Evolutionary conservation across 2,888 invertebrate genomes (phyloP).

Genomic region (Electrophaes corylata): DNA sequence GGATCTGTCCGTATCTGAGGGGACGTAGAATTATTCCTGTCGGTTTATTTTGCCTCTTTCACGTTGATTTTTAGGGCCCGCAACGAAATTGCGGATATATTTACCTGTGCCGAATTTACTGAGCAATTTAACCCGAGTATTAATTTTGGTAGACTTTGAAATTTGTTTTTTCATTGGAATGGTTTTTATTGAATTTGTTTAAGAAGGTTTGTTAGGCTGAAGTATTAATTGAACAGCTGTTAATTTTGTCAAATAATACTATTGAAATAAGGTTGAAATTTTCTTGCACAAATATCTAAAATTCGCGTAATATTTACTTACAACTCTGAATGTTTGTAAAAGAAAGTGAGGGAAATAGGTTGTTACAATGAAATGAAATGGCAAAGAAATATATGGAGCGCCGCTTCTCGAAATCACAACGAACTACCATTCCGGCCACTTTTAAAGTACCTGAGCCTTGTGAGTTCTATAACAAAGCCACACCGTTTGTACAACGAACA

Average conservation of each 20-base stretch:
- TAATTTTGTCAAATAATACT: slow-evolving; percentile 40
- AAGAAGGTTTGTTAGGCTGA: too few relatives aligned
- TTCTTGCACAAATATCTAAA: background rate
- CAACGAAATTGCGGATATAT: slow-evolving; percentile 33
- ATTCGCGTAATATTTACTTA: background rate
- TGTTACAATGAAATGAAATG: slow-evolving; percentile 64
- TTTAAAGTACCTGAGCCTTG: slow-evolving; percentile 77
- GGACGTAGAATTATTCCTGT: slow-evolving; percentile 67
- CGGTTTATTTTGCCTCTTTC: slow-evolving; percentile 61
- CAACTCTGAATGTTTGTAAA: slow-evolving; percentile 3
- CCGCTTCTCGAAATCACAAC: slow-evolving; percentile 74
- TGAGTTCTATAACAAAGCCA: slow-evolving; percentile 81
- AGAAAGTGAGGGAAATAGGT: slow-evolving; percentile 28
- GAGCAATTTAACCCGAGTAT: slow-evolving; percentile 29
- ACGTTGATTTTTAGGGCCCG: slow-evolving; percentile 33
- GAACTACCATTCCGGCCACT: slow-evolving; percentile 76
- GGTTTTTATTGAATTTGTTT: too few relatives aligned
- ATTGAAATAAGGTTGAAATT: slow-evolving; percentile 40
- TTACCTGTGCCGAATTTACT: slow-evolving; percentile 29
- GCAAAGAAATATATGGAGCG: slow-evolving; percentile 84
- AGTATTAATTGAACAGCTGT: background rate
- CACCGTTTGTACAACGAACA: slow-evolving; percentile 80
- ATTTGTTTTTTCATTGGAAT: background rate
- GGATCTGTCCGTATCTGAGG: slow-evolving; percentile 61
- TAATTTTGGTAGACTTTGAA: slow-evolving; percentile 28